Base-by-base conservation (phyloP, 2,113 vertebrate genomes). In the Manacus vitellinus region DNA sequence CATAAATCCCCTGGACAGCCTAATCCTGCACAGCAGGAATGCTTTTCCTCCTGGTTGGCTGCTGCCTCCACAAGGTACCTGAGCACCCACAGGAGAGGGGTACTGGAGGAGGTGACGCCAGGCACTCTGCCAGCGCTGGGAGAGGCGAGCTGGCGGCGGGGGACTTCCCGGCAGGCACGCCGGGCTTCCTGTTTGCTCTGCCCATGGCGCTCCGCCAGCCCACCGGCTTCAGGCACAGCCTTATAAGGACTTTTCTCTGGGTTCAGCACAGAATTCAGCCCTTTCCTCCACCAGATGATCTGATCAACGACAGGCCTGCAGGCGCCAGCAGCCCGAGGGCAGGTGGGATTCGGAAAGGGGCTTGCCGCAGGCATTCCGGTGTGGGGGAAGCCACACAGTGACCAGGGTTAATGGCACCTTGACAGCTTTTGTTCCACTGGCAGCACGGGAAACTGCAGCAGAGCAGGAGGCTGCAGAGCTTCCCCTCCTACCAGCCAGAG, bases 171-270 rank as follows among this genome's bases (percentile, higher is more conserved):
- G 91, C 95, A 91, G 92, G 49, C 87, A 92, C 35, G 43, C 46
- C 0, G 4, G n/a, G 52, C 74, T 92, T 95, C 96, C 93, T 92
- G 84, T 89, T 61, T 61, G 62, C 63, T 61, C 79, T 77, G 74
- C 79, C 62, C 1, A 1, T 5, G 37, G 83, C 41, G 0, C 35
- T 72, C 61, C 0, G 55, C 85, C 75, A 83, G 92, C 51, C 95
- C 93, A 62, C 71, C 10, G 0, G 10, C 73, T 46, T 22, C 91
- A 65, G 41, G 68, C 68, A 76, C 81, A 80, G 51, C 76, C 85
- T 93, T 93, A 90, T 84, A 95, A 94, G 95, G 95, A 65, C 62
- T 92, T 76, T 75, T 88, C 46, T 15, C 3, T 49, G 89, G 37
- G 49, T 61, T 79, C 70, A n/a, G 61, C 66, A 2, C 43, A 70